phyloP scores from a whole-genome alignment of 2,888 invertebrate genomes.

The Acanthacorydalis orientalis region DNA sequence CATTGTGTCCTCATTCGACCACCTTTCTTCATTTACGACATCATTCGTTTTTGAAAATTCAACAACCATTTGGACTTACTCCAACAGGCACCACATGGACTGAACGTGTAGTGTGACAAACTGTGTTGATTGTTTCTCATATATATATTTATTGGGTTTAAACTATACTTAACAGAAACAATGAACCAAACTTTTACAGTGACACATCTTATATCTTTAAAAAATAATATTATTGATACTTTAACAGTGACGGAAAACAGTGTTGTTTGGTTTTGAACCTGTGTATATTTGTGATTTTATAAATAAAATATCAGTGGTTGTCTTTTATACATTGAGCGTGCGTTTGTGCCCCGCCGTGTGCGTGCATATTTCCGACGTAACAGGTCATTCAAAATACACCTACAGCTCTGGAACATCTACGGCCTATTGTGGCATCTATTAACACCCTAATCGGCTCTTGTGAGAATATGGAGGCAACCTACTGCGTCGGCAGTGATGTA shows the following conservation, averaged over 20 bases:
- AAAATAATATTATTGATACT: too few relatives aligned
- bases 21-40: too few relatives aligned
- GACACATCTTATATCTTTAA: too few relatives aligned
- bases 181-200: too few relatives aligned
- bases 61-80: too few relatives aligned
- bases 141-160: background rate
- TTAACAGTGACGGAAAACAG: too few relatives aligned
- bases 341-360: conserved; percentile 11
- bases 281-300: conserved; percentile 5
- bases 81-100: too few relatives aligned
- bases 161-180: too few relatives aligned
- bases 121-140: background rate
- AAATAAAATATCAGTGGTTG: conserved; percentile 6
- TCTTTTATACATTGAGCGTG: conserved; percentile 4
- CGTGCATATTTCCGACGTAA: background rate
- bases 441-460: conserved; percentile 30
- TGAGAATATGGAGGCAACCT: conserved; percentile 44
- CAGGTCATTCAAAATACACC: conserved; percentile 4
- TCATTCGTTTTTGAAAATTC: too few relatives aligned
- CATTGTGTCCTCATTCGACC: too few relatives aligned
- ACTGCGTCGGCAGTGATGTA: conserved; percentile 39
- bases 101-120: background rate
- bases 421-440: conserved; percentile 31
- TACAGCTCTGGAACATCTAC: conserved; percentile 31
- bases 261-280: background rate